phyloP scores from a whole-genome alignment of 2,797 vertebrate species.

The Acipenser ruthenus region DNA sequence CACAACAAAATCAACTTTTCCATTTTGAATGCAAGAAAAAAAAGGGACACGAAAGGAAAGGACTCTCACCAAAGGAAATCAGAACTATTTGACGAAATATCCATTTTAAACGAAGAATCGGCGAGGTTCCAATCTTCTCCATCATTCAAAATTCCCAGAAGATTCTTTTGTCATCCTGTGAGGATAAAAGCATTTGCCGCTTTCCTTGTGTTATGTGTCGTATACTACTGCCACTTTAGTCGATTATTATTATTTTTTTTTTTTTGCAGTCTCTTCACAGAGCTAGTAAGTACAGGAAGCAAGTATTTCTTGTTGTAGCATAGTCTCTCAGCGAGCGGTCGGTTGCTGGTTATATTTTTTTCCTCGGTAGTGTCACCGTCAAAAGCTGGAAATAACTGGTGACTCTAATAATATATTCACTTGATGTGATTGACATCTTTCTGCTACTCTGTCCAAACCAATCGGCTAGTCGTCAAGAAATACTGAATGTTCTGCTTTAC shows the following conservation, averaged over 20 bases:
- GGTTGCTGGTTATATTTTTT: no score
- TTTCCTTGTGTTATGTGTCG: slow-evolving; percentile 2
- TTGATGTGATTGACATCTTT: slow-evolving; percentile 13
- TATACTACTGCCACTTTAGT: no score
- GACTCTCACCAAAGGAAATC: slow-evolving; percentile 37
- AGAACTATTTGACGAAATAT: slow-evolving; percentile 32
- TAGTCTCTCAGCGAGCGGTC: no score
- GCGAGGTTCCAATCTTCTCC: slow-evolving; percentile 22
- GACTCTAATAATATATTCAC: slow-evolving; percentile 5
- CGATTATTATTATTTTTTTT: no score
- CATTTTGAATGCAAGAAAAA: no score
- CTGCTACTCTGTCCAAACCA: no score
- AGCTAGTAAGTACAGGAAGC: no score
- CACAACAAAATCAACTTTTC: no score
- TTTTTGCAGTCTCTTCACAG: no score
- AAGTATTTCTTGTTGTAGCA: no score
- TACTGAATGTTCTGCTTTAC: no score
- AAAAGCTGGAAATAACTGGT: slow-evolving; percentile 7
- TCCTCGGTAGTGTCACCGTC: not conserved
- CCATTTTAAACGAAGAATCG: slow-evolving; percentile 29
- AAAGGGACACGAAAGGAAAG: not conserved
- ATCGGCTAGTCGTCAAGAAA: no score
- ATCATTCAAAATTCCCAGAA: slow-evolving; percentile 26
- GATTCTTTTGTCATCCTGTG: slow-evolving; percentile 28
- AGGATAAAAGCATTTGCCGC: slow-evolving; percentile 16